phyloP scores from a whole-genome alignment of 2,888 invertebrate species.

The Hirtodrosophila cameraria region DNA sequence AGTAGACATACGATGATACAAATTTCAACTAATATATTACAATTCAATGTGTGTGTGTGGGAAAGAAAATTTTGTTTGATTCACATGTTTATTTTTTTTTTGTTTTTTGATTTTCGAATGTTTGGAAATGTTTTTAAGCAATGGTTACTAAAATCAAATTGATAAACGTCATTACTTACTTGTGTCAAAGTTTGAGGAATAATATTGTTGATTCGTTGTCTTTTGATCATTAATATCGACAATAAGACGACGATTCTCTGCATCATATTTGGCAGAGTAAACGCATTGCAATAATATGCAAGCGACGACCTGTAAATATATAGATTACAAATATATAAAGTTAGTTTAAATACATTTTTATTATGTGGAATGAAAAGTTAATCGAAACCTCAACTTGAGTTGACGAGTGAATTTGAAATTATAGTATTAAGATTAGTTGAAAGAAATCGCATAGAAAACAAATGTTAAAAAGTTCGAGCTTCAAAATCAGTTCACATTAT shows the following conservation, averaged over 20 bases:
- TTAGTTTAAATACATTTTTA: conserved; percentile 11
- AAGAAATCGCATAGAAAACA: too few relatives aligned
- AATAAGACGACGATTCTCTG: conserved; percentile 87
- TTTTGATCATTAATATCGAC: conserved; percentile 90
- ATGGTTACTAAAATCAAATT: conserved; percentile 42
- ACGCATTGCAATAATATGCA: conserved; percentile 83
- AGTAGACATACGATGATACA: conserved; percentile 46
- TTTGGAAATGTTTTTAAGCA: conserved; percentile 41
- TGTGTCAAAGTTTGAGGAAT: conserved; percentile 90
- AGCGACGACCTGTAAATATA: conserved; percentile 83
- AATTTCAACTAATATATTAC: conserved; percentile 61
- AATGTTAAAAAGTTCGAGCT: too few relatives aligned
- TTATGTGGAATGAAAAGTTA: neutral
- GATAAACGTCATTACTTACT: conserved; percentile 86
- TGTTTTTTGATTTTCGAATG: conserved; percentile 21
- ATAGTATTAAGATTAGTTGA: too few relatives aligned
- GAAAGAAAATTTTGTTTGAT: conserved; percentile 24
- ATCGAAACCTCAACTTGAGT: too few relatives aligned
- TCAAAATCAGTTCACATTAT: too few relatives aligned
- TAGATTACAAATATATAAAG: too few relatives aligned
- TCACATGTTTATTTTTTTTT: conserved; percentile 10
- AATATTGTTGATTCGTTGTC: conserved; percentile 89
- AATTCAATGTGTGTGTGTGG: conserved; percentile 44
- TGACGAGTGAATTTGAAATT: too few relatives aligned
- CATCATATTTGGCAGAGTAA: conserved; percentile 80